Conservation (phyloP, 2,888 invertebrate genomes). For the Noctuana brunneofusca region DNA sequence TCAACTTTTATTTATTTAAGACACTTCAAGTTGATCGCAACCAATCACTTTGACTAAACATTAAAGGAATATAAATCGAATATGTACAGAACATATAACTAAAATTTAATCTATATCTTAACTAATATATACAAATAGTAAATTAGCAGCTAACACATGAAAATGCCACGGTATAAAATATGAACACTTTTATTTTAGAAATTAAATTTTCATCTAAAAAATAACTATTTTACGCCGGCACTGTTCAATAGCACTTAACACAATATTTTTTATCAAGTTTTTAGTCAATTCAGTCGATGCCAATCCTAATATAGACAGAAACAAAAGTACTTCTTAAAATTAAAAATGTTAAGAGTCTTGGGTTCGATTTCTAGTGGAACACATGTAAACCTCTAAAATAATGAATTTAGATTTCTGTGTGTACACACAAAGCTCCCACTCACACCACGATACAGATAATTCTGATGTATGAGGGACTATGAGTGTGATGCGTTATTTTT, state of each 20-base stretch:
- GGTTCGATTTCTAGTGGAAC: no score
- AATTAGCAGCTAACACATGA: slow-evolving; percentile 35
- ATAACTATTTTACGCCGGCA: slow-evolving; percentile 11
- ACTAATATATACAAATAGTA: slow-evolving; percentile 31
- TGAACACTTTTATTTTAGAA: slow-evolving; percentile 52
- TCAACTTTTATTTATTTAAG: slow-evolving; percentile 53
- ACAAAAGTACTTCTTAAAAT: no score
- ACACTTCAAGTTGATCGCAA: slow-evolving; percentile 52
- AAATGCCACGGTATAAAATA: slow-evolving; percentile 54
- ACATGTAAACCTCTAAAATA: no score
- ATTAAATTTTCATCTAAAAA: slow-evolving; percentile 12
- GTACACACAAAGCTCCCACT: no score
- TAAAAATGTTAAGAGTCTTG: no score
- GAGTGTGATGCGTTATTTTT: no score
- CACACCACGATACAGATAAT: no score
- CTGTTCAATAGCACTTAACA: neutral
- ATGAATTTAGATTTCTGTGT: no score
- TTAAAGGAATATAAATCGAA: slow-evolving; percentile 33
- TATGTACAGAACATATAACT: slow-evolving; percentile 46
- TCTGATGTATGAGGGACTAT: no score
- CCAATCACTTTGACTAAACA: neutral
- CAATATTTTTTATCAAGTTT: neutral
- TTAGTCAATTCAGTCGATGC: neutral
- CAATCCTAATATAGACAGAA: no score
- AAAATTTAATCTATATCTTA: slow-evolving; percentile 32